phyloP scores from a whole-genome alignment of 1,140 invertebrate species.

The Gonioctena quinquepunctata region DNA sequence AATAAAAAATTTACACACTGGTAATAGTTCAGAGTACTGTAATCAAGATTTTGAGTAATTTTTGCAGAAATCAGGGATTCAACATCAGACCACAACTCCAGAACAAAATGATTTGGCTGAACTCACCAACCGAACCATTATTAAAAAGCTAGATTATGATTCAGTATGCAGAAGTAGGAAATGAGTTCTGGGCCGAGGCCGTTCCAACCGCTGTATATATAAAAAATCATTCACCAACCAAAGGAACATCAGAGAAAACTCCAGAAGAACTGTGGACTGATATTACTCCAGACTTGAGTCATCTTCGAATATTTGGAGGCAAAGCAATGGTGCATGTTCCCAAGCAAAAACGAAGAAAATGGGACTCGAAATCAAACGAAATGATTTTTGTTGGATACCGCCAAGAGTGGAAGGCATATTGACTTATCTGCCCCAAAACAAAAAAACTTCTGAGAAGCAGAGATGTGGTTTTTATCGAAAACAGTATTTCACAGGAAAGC shows the following conservation, averaged over 20 bases:
- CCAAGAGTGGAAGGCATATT: neutral
- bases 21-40: conserved; percentile 47
- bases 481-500: no score
- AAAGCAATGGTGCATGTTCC: conserved; percentile 40
- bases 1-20: no score
- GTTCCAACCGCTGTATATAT: neutral
- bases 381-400: neutral
- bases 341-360: no score
- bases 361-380: neutral
- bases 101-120: conserved; percentile 56
- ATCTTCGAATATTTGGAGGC: conserved; percentile 55
- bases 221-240: neutral
- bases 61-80: conserved; percentile 39
- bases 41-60: conserved; percentile 36
- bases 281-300: conserved; percentile 55
- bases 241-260: conserved; percentile 37
- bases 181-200: neutral
- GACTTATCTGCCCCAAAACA: no score
- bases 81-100: conserved; percentile 43
- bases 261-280: conserved; percentile 54
- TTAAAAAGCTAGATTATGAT: conserved; percentile 52
- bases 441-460: no score
- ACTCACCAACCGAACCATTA: conserved; percentile 52
- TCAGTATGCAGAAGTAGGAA: conserved; percentile 41
- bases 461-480: no score